A percentile compares a stretch with the other conserved stretches of the same genome.
Evolutionary conservation across 2,888 invertebrate species (phyloP).

Genomic region (Tolmerus cingulatus): DNA sequence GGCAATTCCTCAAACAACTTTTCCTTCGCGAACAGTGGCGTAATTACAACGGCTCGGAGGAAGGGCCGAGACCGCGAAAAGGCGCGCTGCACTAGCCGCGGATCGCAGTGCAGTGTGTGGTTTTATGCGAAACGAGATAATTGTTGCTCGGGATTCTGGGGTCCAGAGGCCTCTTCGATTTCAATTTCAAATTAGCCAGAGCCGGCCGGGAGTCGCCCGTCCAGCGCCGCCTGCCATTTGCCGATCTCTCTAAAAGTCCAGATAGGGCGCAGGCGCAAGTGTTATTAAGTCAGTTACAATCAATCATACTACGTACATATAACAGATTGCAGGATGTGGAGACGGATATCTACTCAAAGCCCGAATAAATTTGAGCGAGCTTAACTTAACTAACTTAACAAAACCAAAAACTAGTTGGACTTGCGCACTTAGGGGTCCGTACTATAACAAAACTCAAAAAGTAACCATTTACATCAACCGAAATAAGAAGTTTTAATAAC

Average conservation of each 20-base stretch:
- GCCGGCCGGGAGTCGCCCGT: background rate
- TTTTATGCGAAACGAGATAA: background rate
- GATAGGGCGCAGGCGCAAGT: background rate
- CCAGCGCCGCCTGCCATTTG: background rate
- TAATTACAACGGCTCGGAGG: slow-evolving; percentile 13
- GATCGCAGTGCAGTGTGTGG: background rate
- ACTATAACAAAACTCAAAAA: no score
- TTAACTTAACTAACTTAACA: no score
- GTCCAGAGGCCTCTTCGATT: background rate
- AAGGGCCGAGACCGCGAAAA: background rate
- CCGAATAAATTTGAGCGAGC: no score
- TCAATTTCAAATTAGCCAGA: background rate
- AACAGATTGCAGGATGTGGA: background rate
- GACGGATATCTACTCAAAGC: no score
- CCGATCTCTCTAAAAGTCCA: background rate
- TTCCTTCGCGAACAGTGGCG: slow-evolving; percentile 34
- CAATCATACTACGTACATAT: background rate
- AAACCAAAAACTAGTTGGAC: no score
- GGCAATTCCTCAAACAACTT: slow-evolving; percentile 41
- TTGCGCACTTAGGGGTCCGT: no score
- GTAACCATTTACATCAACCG: no score
- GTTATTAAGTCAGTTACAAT: background rate
- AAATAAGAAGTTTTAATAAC: no score
- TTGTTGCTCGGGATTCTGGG: background rate
- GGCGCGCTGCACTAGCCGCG: background rate